A percentile compares a stretch with the other conserved stretches of the same genome.
Conservation (phyloP, 2,888 invertebrate species). For the Microplitis deprimator region DNA sequence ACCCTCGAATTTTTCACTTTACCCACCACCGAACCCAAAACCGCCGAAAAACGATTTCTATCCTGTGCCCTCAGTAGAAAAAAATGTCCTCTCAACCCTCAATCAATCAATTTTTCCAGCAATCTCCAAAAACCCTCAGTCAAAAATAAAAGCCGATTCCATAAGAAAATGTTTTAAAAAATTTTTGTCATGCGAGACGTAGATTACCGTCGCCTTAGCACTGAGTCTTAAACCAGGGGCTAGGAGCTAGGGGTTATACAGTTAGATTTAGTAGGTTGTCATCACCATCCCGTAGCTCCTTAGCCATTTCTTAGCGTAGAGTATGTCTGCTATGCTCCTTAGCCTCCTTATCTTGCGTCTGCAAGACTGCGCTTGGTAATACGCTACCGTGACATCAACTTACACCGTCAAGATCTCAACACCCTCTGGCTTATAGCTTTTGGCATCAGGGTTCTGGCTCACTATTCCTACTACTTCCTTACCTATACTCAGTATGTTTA, state of each 20-base stretch:
- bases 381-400: conserved; percentile 55
- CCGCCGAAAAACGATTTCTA: no score
- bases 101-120: no score
- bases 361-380: conserved; percentile 71
- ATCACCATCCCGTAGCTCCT: conserved; percentile 46
- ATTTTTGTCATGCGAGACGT: neutral
- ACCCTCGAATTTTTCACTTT: no score
- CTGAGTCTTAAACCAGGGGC: conserved; percentile 13
- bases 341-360: conserved; percentile 68
- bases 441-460: conserved; percentile 50
- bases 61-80: no score
- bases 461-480: no score
- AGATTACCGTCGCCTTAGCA: neutral
- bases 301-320: conserved; percentile 50
- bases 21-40: no score
- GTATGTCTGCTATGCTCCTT: conserved; percentile 23
- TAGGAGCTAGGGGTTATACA: neutral
- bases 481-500: neutral
- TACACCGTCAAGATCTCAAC: conserved; percentile 35
- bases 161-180: neutral
- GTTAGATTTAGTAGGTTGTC: neutral
- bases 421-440: conserved; percentile 24
- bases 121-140: no score
- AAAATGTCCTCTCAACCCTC: no score
- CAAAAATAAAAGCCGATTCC: no score